Conservation (phyloP, 2,888 invertebrate genomes). For the Drosophila sordidula region DNA sequence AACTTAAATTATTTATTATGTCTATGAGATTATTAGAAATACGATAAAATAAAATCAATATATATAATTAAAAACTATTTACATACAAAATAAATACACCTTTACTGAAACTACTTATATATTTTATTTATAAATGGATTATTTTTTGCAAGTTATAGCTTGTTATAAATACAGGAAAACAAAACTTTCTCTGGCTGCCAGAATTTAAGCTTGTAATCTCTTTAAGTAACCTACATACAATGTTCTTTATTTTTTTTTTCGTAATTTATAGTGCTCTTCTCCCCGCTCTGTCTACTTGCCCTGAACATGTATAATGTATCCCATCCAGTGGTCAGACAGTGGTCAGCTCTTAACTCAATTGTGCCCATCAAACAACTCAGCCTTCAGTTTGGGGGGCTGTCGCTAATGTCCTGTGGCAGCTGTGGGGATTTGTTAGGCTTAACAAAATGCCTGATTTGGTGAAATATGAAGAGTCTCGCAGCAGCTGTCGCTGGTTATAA, state of each 20-base stretch:
- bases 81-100: too few relatives aligned
- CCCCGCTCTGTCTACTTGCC: too few relatives aligned
- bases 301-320: background rate
- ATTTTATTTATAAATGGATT: too few relatives aligned
- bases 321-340: slow-evolving; percentile 32
- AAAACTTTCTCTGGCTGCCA: background rate
- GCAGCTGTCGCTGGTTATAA: slow-evolving; percentile 54
- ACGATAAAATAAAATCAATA: too few relatives aligned
- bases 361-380: background rate
- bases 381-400: background rate
- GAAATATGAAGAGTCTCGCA: slow-evolving; percentile 49
- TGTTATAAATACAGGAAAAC: background rate
- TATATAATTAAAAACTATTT: too few relatives aligned
- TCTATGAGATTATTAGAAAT: too few relatives aligned
- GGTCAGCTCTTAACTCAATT: slow-evolving; percentile 3
- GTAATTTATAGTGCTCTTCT: background rate
- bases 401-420: slow-evolving; percentile 45
- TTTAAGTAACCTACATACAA: background rate
- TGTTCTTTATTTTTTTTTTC: background rate
- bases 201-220: background rate
- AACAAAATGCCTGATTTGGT: slow-evolving; percentile 54
- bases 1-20: too few relatives aligned
- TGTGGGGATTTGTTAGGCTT: slow-evolving; percentile 66
- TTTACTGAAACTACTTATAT: too few relatives aligned
- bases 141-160: background rate